A percentile compares a stretch with the other conserved stretches of the same genome.
Conservation (phyloP, 2,113 vertebrate genomes). For the Gnathonemus longibarbis region DNA sequence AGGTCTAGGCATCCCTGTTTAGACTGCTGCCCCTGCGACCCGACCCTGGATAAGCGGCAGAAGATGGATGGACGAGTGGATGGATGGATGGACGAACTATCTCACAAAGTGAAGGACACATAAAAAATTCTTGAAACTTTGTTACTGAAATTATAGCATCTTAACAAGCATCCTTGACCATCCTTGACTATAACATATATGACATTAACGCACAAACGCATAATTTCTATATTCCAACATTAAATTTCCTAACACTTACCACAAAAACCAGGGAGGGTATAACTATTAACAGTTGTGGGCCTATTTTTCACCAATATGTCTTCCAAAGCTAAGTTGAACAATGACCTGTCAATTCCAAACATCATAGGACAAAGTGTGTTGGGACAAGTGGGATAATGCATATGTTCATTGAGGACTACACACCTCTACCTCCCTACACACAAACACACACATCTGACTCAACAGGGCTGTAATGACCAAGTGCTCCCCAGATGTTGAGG, state of each 20-base stretch:
- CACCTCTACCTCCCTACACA: not conserved
- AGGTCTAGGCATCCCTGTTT: not conserved
- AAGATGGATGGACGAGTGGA: not conserved
- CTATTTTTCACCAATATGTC: not conserved
- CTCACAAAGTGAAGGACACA: not conserved
- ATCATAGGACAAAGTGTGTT: not conserved
- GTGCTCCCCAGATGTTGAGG: constrained; percentile 9
- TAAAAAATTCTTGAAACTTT: not conserved
- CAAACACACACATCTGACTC: not conserved
- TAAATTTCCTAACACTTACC: not conserved
- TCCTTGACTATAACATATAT: not conserved
- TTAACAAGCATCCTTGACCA: not conserved
- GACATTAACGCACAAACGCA: not conserved
- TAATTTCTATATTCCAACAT: not conserved
- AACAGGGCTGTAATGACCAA: constrained; percentile 6
- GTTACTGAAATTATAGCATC: not conserved
- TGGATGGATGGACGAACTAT: not conserved
- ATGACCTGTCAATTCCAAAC: not conserved
- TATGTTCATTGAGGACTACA: not conserved
- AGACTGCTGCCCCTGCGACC: not conserved
- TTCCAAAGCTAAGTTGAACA: not conserved
- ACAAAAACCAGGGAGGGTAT: not conserved
- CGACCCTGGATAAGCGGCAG: not conserved
- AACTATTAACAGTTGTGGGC: not conserved
- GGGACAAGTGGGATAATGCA: not conserved